Evolutionary conservation across 1,140 invertebrate genomes (phyloP), one percentile per base, ranked within the genome.

Genomic region (Lanistes nyassanus): DNA sequence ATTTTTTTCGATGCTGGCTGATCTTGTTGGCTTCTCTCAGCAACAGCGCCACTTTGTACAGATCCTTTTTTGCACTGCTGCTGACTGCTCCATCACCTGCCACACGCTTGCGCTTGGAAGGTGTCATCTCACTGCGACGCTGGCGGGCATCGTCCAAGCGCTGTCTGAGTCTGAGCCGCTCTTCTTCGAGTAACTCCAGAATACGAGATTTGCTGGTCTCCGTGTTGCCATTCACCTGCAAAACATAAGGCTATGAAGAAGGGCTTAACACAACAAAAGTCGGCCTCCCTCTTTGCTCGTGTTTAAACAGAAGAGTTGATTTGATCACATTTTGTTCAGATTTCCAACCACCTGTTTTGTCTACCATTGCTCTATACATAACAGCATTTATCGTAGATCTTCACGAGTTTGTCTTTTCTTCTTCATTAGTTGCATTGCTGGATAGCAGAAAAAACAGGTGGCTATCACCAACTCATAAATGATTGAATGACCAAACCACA

Each of bases 11-110:
- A 36, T 83, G 78, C 72, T 88, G 86, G 69, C 82, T 85, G 64
- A 89, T 88, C 75, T 86, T 89, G 79, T 89, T 89, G 13, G 87
- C 88, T 66, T 89, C 88, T 62, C 86, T 71, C 13, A 89, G 60
- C 47, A 85, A 77, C 37, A 88, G 74, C 3, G 81, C 83, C 19
- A 83, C 79, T 58, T 83, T 85, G 74, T 87, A 88, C 53, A 86
- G 76, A 67, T 88, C 86, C 31, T 55, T 79, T 7, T 62, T 78
- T 34, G 34, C 65, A 62, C 34, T 62, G 9, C 6, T 55, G 53
- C 36, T 2, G 23, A 69, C 16, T 0, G 23, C 7, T 4, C 70
- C 36, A 34, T 72, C 70, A 19, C 39, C 47, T 11, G 39, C 67
- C 6, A 53, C 51, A 1, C 55, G 34, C 31, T 75, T 73, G 0